Evolutionary conservation across 1,140 invertebrate genomes (phyloP).

Genomic region (Aphelenchoides fujianensis): DNA sequence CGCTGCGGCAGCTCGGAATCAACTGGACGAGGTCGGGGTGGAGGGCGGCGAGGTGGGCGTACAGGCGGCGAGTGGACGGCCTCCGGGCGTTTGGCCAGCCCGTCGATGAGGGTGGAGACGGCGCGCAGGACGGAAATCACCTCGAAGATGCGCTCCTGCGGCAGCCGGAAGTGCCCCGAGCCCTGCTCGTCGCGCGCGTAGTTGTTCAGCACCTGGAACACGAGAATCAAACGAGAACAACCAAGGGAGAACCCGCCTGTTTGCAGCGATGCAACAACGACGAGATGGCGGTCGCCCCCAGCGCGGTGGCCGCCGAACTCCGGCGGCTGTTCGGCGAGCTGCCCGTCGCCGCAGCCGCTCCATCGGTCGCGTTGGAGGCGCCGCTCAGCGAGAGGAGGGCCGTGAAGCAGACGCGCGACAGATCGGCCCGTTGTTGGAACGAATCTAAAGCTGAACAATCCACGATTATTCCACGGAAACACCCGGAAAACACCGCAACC

Average conservation of each 20-base stretch:
- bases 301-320: conserved; percentile 23
- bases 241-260: conserved; percentile 46
- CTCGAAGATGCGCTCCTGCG: conserved; percentile 55
- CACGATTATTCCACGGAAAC: conserved; percentile 21
- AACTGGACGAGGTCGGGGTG: conserved; percentile 50
- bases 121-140: conserved; percentile 51
- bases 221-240: no score
- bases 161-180: conserved; percentile 48
- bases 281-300: conserved; percentile 50
- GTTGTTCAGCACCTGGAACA: conserved; percentile 48
- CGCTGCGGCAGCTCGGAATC: conserved; percentile 50
- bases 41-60: conserved; percentile 50
- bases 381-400: conserved; percentile 55
- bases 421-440: conserved; percentile 53
- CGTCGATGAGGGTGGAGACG: conserved; percentile 53
- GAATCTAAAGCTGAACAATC: conserved; percentile 61
- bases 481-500: conserved; percentile 10
- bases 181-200: conserved; percentile 53
- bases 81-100: conserved; percentile 35
- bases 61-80: conserved; percentile 36
- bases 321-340: conserved; percentile 19
- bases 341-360: neutral
- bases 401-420: conserved; percentile 60
- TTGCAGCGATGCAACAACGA: conserved; percentile 49
- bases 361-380: no score